These are phyloP conservation scores for Monodelphis domestica DNA, from an alignment of 2,797 vertebrate genomes.

Conservation along the genomic window DNA sequence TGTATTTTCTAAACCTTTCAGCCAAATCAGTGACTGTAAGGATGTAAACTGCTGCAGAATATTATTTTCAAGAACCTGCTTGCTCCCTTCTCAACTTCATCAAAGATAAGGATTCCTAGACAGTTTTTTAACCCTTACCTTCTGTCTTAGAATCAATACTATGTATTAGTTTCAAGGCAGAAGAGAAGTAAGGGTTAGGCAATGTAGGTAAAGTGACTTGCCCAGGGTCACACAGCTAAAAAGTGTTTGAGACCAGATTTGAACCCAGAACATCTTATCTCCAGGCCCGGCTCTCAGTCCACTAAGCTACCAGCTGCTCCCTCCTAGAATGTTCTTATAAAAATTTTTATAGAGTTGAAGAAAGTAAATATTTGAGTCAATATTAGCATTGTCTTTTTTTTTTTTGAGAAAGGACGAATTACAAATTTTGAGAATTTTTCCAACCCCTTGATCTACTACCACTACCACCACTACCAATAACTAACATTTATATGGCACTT, in stretches of 20 bases:
- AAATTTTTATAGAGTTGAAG: neutral
- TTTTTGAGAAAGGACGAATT: neutral
- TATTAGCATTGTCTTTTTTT: neutral
- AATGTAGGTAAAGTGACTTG: too few relatives aligned
- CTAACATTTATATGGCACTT: neutral
- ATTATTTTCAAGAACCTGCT: neutral
- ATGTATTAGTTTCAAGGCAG: too few relatives aligned
- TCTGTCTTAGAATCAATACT: too few relatives aligned
- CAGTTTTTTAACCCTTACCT: too few relatives aligned
- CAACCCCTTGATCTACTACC: neutral
- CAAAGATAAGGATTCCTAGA: neutral
- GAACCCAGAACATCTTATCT: too few relatives aligned
- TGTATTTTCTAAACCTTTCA: neutral
- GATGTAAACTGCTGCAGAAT: neutral
- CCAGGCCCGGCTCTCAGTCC: too few relatives aligned
- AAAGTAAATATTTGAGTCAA: neutral
- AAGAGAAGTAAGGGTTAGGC: too few relatives aligned
- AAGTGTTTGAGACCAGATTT: too few relatives aligned
- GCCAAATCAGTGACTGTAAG: neutral
- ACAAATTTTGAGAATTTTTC: neutral
- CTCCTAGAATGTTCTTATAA: neutral
- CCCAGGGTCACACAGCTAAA: too few relatives aligned
- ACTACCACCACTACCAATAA: neutral
- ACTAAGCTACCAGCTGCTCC: too few relatives aligned
- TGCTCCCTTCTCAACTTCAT: neutral